Evolutionary conservation across 1,140 invertebrate genomes (phyloP), one percentile per base, ranked within the genome.

Genomic region (Drosophila baimaii): DNA sequence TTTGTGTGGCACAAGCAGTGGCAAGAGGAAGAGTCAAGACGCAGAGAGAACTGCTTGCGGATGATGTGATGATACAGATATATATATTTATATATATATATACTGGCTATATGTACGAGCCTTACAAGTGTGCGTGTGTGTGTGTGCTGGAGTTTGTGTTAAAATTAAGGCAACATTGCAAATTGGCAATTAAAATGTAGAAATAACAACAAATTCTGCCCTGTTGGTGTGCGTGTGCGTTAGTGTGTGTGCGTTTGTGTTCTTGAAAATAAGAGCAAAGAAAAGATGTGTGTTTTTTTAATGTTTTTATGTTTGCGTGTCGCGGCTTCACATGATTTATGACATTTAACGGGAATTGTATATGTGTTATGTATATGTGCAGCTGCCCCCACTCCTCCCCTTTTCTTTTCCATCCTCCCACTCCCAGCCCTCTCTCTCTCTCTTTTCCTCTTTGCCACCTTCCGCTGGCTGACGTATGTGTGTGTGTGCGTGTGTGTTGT

Each of bases 1-100:
- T 81, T 81, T 77, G 58, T 49, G 79, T 81, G 75, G 79, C 75
- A 77, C 54, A 57, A 49, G 57, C 69, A 79, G 77, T 57, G 61
- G 69, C 54, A 74, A 68, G 62, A 75, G 37, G 56, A 69, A 79
- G 69, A 64, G 49, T 6, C 61, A 76, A 71, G 62, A 70, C 68
- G 47, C 66, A 71, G 7, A 59, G 58, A 49, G 44, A 66, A 83
- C 25, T 51, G 23, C 43, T 54, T 41, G 63, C 64, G 73, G 64
- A 69, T 69, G 64, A 68, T 68, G 64, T 65, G 68, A 71, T 71
- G 63, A 66, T 66, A 43, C 39, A 66, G 55, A 52, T 64, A 37
- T 56, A 61, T 58, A 61, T 27, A n/a, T 23, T 23, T n/a, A n/a
- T n/a, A 27, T 49, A 27, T 44, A 27, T 65, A 66, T 44, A 64